A percentile compares a stretch with the other conserved stretches of the same genome.
Evolutionary conservation across 2,113 vertebrate genomes (phyloP).

Genomic region (Hirundichthys speculiger): DNA sequence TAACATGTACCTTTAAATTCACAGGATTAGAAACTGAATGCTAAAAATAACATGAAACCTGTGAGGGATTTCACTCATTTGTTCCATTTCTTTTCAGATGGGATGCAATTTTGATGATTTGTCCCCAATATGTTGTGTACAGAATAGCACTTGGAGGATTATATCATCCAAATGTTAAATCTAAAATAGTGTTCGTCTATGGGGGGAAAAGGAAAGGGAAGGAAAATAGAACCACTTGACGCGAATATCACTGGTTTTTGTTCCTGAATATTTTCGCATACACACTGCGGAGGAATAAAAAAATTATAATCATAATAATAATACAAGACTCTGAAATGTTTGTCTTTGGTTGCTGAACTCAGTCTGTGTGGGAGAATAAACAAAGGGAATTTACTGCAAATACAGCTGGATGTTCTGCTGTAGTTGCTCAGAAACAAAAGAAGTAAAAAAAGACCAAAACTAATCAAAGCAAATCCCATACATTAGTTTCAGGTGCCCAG

Average conservation of each 20-base stretch:
- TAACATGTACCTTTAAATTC: constrained; percentile 12
- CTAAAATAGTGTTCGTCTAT: background rate
- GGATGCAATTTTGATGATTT: background rate
- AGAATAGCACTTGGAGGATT: constrained; percentile 7
- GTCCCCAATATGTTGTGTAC: background rate
- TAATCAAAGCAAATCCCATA: constrained; percentile 67
- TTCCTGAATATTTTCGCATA: background rate
- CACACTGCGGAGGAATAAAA: constrained; percentile 8
- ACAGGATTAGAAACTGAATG: constrained; percentile 4
- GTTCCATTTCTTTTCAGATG: constrained; percentile 20
- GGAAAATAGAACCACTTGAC: constrained; percentile 6
- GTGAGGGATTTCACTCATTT: constrained; percentile 6
- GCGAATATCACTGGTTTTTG: constrained; percentile 4
- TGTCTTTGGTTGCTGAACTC: constrained; percentile 36
- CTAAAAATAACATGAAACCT: no score
- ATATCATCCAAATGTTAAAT: constrained; percentile 7
- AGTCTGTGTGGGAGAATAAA: constrained; percentile 19
- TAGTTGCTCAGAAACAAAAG: background rate
- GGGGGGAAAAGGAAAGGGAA: background rate
- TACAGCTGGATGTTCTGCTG: constrained; percentile 25
- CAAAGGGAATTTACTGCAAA: constrained; percentile 33
- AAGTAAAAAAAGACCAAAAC: constrained; percentile 20
- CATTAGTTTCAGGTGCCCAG: constrained; percentile 56
- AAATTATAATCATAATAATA: constrained; percentile 3
- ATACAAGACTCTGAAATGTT: constrained; percentile 21